phyloP scores from a whole-genome alignment of 2,888 invertebrate genomes.

The Myopa testacea region DNA sequence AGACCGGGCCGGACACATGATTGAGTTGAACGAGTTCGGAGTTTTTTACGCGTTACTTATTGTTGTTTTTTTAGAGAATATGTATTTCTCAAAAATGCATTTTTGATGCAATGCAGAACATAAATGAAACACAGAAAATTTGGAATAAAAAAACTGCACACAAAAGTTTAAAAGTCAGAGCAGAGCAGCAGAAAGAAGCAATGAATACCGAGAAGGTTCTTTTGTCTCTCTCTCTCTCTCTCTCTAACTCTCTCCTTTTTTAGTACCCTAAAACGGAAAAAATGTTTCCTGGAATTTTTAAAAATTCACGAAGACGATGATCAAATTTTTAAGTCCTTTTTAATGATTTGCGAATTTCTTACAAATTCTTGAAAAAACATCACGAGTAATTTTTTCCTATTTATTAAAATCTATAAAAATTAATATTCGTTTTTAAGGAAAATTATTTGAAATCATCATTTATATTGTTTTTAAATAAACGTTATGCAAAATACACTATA shows the following conservation, averaged over 20 bases:
- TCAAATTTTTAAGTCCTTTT: too few species aligned
- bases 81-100: neutral
- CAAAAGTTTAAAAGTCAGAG: conserved; percentile 19
- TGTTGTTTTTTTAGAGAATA: neutral
- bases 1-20: neutral
- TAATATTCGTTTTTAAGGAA: too few species aligned
- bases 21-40: neutral
- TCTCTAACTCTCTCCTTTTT: too few species aligned
- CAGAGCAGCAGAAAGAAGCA: neutral
- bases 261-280: conserved; percentile 15
- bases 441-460: too few species aligned
- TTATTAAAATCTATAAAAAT: too few species aligned
- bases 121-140: neutral
- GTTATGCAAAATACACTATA: too few species aligned
- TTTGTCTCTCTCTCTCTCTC: neutral
- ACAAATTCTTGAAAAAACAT: too few species aligned
- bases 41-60: neutral
- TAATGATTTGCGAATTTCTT: too few species aligned
- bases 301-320: neutral
- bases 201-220: neutral
- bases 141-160: neutral
- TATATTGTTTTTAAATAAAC: too few species aligned
- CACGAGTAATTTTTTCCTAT: too few species aligned
- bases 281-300: neutral
- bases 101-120: neutral